Evolutionary conservation across 2,113 vertebrate genomes (phyloP).

Genomic region (Onychostruthus taczanowskii): DNA sequence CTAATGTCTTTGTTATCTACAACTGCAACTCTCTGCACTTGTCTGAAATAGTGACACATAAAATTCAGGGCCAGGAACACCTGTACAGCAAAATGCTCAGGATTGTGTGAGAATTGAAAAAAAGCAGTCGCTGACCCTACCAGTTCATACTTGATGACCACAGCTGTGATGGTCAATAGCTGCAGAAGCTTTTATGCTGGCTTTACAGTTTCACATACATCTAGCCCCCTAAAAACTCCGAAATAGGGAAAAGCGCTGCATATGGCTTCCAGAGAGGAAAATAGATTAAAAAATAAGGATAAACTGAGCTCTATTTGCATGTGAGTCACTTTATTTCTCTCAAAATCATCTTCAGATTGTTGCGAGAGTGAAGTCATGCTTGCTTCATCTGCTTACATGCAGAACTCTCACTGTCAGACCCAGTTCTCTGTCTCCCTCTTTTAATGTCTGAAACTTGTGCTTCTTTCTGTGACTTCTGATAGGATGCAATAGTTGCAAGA

Average conservation of each 20-base stretch:
- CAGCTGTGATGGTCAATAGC: neutral
- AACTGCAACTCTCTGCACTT: neutral
- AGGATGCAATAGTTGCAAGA: neutral
- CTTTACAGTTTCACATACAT: neutral
- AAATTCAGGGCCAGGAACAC: neutral
- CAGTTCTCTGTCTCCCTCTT: neutral
- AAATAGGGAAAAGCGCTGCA: neutral
- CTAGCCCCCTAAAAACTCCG: neutral
- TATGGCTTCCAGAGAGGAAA: neutral
- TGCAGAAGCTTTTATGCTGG: neutral
- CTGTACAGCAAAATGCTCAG: neutral
- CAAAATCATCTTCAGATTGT: neutral
- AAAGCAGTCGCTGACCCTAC: neutral
- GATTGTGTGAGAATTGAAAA: neutral
- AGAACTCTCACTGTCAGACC: neutral
- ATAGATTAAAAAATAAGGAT: neutral
- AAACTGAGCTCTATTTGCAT: fast-evolving
- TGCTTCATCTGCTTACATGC: neutral
- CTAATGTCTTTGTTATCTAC: neutral
- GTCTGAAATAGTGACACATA: neutral
- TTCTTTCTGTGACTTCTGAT: neutral
- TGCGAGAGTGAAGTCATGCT: neutral
- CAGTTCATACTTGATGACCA: neutral
- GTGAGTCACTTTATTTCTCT: neutral
- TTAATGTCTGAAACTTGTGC: neutral